Conservation (phyloP, 2,797 vertebrate species). For the Diplodus sargus region DNA sequence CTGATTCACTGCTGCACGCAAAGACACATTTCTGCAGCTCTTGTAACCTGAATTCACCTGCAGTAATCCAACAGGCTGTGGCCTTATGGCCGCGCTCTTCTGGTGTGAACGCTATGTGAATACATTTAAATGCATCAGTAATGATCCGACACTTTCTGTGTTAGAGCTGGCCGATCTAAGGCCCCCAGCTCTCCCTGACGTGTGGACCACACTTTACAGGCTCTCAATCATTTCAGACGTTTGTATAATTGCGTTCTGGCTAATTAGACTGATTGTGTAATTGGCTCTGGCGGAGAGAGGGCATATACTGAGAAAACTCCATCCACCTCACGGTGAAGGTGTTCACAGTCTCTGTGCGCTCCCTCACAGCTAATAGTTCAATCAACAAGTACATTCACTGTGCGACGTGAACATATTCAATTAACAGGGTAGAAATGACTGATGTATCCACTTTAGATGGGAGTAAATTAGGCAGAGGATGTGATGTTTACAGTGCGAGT, state of each 20-base stretch:
- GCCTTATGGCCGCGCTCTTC: background rate
- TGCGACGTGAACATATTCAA: background rate
- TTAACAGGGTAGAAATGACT: background rate
- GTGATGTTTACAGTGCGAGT: constrained; percentile 16
- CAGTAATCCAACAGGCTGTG: background rate
- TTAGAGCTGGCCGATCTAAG: background rate
- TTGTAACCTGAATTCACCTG: background rate
- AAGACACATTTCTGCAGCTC: background rate
- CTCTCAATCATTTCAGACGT: constrained; percentile 4
- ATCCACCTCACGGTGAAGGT: constrained; percentile 1
- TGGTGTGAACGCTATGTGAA: background rate
- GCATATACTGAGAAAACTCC: constrained; percentile 25
- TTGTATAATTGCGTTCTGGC: constrained; percentile 19
- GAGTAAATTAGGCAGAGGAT: constrained; percentile 10
- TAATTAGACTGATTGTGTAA: constrained; percentile 50
- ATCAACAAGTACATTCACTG: constrained; percentile 1
- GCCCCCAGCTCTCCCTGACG: background rate
- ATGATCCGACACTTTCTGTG: background rate
- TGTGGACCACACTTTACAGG: background rate
- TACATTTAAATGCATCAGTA: background rate
- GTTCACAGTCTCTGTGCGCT: background rate
- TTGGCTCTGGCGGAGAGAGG: constrained; percentile 42
- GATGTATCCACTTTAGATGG: background rate
- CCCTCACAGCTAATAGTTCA: background rate
- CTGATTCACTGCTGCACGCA: background rate